A percentile compares a stretch with the other conserved stretches of the same genome.
These are phyloP conservation scores for Panagrolaimus sp. DNA, from an alignment of 1,140 invertebrate species.

Conservation along the genomic window DNA sequence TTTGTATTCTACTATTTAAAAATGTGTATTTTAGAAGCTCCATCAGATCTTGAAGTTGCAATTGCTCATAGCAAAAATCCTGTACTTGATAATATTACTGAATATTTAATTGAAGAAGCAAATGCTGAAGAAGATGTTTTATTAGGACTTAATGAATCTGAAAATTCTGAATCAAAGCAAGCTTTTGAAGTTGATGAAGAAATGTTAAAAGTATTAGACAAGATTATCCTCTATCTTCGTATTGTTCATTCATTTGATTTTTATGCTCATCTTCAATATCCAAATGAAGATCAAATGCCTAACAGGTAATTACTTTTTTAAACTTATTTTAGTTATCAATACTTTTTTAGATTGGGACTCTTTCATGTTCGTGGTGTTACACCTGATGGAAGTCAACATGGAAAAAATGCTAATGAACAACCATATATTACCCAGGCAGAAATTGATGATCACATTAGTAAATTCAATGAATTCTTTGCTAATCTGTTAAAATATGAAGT, in stretches of 20 bases:
- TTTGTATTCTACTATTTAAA: background rate
- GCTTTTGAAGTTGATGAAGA: slow-evolving; percentile 69
- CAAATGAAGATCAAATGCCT: slow-evolving; percentile 99
- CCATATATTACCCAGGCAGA: slow-evolving; percentile 58
- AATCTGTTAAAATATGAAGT: slow-evolving; percentile 66
- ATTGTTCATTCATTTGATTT: slow-evolving; percentile 98
- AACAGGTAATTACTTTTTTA: slow-evolving; percentile 66
- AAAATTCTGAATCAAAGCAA: slow-evolving; percentile 62
- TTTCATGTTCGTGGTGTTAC: slow-evolving; percentile 83
- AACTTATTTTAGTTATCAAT: background rate
- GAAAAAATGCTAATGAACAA: background rate
- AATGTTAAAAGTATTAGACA: slow-evolving; percentile 70
- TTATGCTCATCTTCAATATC: slow-evolving; percentile 97
- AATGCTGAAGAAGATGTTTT: slow-evolving; percentile 95
- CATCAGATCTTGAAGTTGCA: slow-evolving; percentile 61
- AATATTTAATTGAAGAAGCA: slow-evolving; percentile 95
- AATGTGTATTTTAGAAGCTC: slow-evolving; percentile 10
- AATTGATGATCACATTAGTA: slow-evolving; percentile 69
- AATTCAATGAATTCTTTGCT: slow-evolving; percentile 75
- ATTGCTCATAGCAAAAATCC: slow-evolving; percentile 78
- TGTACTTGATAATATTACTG: slow-evolving; percentile 89
- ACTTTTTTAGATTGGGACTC: slow-evolving; percentile 72
- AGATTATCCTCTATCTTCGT: slow-evolving; percentile 82
- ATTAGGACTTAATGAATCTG: slow-evolving; percentile 68
- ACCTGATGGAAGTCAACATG: slow-evolving; percentile 61